phyloP scores from a whole-genome alignment of 2,888 invertebrate species.

The Creontiades dilutus region DNA sequence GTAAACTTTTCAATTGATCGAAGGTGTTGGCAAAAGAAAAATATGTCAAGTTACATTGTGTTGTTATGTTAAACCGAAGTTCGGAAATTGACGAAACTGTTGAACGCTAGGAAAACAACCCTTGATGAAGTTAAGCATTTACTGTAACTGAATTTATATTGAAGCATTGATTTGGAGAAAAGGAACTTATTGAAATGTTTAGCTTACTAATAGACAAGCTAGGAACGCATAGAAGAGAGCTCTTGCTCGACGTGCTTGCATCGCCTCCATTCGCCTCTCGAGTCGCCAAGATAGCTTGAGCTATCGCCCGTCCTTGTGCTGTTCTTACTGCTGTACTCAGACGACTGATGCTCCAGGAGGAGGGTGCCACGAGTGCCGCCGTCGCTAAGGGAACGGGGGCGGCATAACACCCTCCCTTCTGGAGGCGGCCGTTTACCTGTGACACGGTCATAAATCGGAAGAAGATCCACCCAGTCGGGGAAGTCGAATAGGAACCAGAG shows the following conservation, averaged over 20 bases:
- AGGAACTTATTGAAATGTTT: neutral
- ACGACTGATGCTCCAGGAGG: constrained; percentile 35
- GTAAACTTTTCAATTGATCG: too few relatives aligned
- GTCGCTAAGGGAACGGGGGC: constrained; percentile 46
- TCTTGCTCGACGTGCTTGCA: constrained; percentile 44
- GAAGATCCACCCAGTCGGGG: neutral
- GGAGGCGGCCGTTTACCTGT: constrained; percentile 28
- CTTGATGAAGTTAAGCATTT: too few relatives aligned
- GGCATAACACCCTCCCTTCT: constrained; percentile 43
- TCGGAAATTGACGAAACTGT: too few relatives aligned
- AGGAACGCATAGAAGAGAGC: constrained; percentile 61
- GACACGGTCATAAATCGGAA: constrained; percentile 33
- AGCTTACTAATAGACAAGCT: constrained; percentile 55
- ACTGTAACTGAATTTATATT: neutral
- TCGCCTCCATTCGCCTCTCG: constrained; percentile 9
- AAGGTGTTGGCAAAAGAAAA: too few relatives aligned
- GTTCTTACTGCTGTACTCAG: neutral
- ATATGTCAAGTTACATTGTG: too few relatives aligned
- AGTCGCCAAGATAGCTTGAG: neutral
- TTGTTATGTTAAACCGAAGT: too few relatives aligned
- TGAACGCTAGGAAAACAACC: too few relatives aligned
- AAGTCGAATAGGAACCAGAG: too few relatives aligned
- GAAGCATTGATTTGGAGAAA: neutral
- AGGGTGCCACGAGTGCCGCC: neutral
- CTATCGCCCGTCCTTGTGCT: constrained; percentile 27